Conservation (phyloP, 2,888 invertebrate genomes). For the Lysandra bellargus region DNA sequence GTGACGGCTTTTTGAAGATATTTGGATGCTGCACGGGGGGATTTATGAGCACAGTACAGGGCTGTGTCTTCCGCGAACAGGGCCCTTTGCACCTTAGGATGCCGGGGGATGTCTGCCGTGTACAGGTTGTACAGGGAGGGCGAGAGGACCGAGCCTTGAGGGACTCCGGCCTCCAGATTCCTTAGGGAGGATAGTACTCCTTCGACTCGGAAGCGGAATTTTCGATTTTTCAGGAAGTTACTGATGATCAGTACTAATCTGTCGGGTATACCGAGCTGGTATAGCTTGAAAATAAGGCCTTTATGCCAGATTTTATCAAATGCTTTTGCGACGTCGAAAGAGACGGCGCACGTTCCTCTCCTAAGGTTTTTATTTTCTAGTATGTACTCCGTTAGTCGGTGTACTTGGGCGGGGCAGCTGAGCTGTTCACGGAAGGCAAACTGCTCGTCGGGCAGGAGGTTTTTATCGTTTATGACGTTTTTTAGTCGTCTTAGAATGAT, state of each 20-base stretch:
- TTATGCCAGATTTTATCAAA: constrained; percentile 36
- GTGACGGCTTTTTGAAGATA: background rate
- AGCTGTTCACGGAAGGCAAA: too few relatives aligned
- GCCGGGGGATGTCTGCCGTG: background rate
- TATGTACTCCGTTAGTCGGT: constrained; percentile 22
- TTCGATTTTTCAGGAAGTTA: background rate
- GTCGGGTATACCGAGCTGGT: background rate
- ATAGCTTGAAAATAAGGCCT: background rate
- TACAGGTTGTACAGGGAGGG: constrained; percentile 12
- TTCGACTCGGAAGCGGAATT: too few relatives aligned
- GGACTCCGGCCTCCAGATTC: background rate
- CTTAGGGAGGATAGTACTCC: background rate
- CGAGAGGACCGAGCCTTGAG: constrained; percentile 18
- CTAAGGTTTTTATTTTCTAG: too few relatives aligned
- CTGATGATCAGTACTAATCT: background rate
- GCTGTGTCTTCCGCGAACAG: constrained; percentile 25
- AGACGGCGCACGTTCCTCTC: too few relatives aligned
- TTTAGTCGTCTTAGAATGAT: too few relatives aligned
- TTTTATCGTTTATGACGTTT: too few relatives aligned
- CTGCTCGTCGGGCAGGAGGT: too few relatives aligned
- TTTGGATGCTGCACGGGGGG: too few relatives aligned
- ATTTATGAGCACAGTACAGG: too few relatives aligned
- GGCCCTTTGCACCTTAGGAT: background rate
- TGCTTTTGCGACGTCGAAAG: constrained; percentile 36
- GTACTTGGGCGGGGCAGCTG: constrained; percentile 2